A percentile compares a stretch with the other conserved stretches of the same genome.
phyloP scores from a whole-genome alignment of 2,888 invertebrate species.

The Galeruca laticollis region DNA sequence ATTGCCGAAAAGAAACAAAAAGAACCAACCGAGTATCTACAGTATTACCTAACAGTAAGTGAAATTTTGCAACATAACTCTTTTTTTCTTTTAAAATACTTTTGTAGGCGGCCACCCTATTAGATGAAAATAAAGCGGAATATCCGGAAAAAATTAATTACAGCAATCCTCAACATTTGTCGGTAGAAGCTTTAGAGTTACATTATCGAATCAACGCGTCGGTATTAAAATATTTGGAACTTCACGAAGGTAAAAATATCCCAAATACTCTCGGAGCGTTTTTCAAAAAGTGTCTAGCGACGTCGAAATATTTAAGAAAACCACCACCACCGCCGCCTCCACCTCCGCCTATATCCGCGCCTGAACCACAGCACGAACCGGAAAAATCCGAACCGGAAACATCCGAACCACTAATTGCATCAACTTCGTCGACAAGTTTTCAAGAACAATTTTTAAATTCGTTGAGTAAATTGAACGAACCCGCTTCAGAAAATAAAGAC shows the following conservation, averaged over 20 bases:
- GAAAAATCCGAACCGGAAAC: conserved; percentile 12
- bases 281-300: conserved; percentile 70
- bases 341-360: conserved; percentile 51
- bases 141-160: conserved; percentile 91
- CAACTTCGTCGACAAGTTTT: conserved; percentile 45
- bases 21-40: conserved; percentile 79
- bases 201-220: conserved; percentile 88
- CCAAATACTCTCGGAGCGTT: conserved; percentile 72
- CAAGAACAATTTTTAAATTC: conserved; percentile 51
- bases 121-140: conserved; percentile 83
- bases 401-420: conserved; percentile 35
- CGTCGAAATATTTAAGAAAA: conserved; percentile 45
- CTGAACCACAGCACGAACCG: conserved; percentile 26
- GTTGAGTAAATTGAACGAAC: conserved; percentile 36
- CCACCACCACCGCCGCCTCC: conserved; percentile 26
- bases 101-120: conserved; percentile 76
- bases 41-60: conserved; percentile 80
- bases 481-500: conserved; percentile 8
- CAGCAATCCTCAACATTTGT: conserved; percentile 82
- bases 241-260: conserved; percentile 78
- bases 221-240: conserved; percentile 87
- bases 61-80: not conserved
- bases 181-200: conserved; percentile 90
- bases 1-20: conserved; percentile 88
- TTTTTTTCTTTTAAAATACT: not conserved